phyloP scores from a whole-genome alignment of 2,113 vertebrate genomes.

The Trogon surrucura region DNA sequence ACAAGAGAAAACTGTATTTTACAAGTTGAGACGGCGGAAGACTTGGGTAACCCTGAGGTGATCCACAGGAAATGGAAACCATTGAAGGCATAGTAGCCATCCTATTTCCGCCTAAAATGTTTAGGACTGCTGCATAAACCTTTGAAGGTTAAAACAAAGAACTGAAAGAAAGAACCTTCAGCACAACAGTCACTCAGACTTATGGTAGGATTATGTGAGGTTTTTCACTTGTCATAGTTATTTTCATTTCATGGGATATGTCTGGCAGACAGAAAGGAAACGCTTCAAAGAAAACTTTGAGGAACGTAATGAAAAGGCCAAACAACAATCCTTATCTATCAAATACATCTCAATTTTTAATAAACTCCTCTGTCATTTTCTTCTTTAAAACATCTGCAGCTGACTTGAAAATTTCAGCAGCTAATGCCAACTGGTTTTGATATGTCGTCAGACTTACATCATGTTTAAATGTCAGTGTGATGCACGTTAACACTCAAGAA shows the following conservation, averaged over 20 bases:
- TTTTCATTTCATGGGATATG: neutral
- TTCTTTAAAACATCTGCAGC: neutral
- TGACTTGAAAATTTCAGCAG: neutral
- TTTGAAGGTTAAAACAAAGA: neutral
- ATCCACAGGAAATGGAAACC: constrained; percentile 18
- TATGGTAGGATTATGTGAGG: neutral
- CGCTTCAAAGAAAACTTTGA: neutral
- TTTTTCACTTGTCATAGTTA: neutral
- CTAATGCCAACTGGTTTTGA: neutral
- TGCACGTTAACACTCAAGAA: neutral
- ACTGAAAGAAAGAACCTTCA: neutral
- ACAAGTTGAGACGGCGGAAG: neutral
- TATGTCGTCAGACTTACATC: neutral
- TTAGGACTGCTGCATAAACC: neutral
- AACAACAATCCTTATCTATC: neutral
- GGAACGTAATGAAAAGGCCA: neutral
- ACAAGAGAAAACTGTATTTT: neutral
- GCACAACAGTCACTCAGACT: neutral
- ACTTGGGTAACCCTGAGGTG: neutral
- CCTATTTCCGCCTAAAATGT: neutral
- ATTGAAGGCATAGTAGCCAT: constrained; percentile 15
- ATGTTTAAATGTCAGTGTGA: neutral
- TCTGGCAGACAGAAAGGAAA: neutral
- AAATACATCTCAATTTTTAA: constrained; percentile 13
- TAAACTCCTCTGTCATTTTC: neutral